phyloP scores from a whole-genome alignment of 1,140 invertebrate species.

The Daktulosphaira vitifoliae region DNA sequence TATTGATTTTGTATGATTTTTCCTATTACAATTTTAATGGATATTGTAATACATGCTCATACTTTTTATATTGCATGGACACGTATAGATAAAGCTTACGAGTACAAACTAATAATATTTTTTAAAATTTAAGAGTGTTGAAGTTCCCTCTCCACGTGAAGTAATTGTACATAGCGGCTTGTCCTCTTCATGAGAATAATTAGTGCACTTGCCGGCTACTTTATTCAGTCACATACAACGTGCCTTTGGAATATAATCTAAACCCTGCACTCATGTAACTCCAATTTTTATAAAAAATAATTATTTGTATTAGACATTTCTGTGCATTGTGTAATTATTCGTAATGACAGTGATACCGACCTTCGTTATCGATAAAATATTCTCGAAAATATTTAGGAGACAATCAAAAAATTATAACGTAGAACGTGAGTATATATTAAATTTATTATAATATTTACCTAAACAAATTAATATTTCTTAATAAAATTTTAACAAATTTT shows the following conservation, averaged over 20 bases:
- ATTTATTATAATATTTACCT: too few species aligned
- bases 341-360: conserved; percentile 20
- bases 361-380: conserved; percentile 25
- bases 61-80: too few species aligned
- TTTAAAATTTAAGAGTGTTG: neutral
- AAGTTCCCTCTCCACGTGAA: neutral
- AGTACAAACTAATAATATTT: too few species aligned
- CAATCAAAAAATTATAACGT: conserved; percentile 24
- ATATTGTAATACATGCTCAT: too few species aligned
- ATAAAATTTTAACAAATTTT: too few species aligned
- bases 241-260: conserved; percentile 2
- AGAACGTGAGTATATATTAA: conserved; percentile 9
- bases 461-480: too few species aligned
- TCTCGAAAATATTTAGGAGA: conserved; percentile 25
- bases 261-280: neutral
- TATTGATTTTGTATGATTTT: too few species aligned
- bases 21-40: too few species aligned
- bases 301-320: neutral
- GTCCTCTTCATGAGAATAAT: conserved; percentile 31
- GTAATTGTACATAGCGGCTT: neutral
- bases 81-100: too few species aligned
- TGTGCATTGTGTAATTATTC: neutral
- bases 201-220: conserved; percentile 16
- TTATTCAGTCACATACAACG: conserved; percentile 21
- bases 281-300: neutral